phyloP scores from a whole-genome alignment of 2,797 vertebrate genomes.

The Acridotheres tristis region DNA sequence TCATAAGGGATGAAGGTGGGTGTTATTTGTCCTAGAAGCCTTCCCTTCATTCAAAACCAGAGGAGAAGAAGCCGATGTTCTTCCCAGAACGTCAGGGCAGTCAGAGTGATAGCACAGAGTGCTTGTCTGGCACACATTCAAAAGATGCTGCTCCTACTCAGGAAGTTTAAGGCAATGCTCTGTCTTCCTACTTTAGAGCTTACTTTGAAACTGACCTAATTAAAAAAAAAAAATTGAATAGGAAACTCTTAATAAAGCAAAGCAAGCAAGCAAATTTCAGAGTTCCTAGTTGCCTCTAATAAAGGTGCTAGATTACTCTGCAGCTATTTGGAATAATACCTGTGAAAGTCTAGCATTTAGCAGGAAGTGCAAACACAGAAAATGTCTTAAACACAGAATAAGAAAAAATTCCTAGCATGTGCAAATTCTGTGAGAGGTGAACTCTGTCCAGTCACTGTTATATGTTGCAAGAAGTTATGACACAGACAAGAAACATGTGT shows the following conservation, averaged over 20 bases:
- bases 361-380: not conserved
- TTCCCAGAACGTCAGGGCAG: not conserved
- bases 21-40: not conserved
- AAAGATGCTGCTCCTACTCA: not conserved
- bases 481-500: not conserved
- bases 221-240: not conserved
- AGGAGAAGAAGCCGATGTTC: not conserved
- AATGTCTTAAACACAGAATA: not conserved
- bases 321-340: not conserved
- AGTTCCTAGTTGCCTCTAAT: not conserved
- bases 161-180: not conserved
- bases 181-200: not conserved
- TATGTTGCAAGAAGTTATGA: constrained; percentile 16
- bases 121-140: not conserved
- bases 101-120: not conserved
- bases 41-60: not conserved
- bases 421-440: constrained; percentile 26
- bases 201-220: not conserved
- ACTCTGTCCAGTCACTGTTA: constrained; percentile 4
- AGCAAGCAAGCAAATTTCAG: not conserved
- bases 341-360: not conserved
- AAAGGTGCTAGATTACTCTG: not conserved
- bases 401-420: constrained; percentile 27
- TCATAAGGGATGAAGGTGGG: not conserved
- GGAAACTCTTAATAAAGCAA: not conserved